Evolutionary conservation across 2,113 vertebrate genomes (phyloP), one percentile per base, ranked within the genome.

Genomic region (Speoplatyrhinus poulsoni): DNA sequence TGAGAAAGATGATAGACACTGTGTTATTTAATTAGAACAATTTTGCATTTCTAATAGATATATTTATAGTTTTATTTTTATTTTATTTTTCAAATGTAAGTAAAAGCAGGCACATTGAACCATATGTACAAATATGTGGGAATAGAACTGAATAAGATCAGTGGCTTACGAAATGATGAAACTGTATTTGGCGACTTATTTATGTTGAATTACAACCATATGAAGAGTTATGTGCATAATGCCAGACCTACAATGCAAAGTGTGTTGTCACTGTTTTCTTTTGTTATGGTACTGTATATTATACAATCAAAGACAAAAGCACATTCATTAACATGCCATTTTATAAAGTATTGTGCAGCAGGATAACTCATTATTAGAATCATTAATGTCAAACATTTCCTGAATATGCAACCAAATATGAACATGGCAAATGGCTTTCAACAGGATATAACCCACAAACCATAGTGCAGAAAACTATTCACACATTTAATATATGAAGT

Each of bases 21-120:
- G 75, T 82, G 65, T 81, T 90, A 88, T 89, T 65, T 89, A 87
- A 85, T 86, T 84, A 61, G 73, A 82, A 66, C 11, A 17, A 75
- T 63, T 78, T 69, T 57, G 65, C 81, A 70, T 84, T 76, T 12
- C 19, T 73, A 74, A 59, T 74, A 73, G 83, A 60, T 65, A 69
- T 91, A 88, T 91, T 87, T 87, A 86, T 86, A 86, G 64, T 76
- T 79, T 60, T 52, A 56, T 54, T 26, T 73, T 82, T 52, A n/a
- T 49, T 55, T 26, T 62, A 12, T 7, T 61, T 46, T 69, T 80
- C 62, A 41, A 41, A 41, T 8, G 4, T 41, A 41, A 41, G 36
- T 72, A 52, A 76, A 75, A 66, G 70, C 11, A 16, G 74, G 65
- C 75, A 78, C 53, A 62, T 56, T 86, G 75, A 76, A 87, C 69